These are phyloP conservation scores for Epinotia demarniana DNA, from an alignment of 2,888 invertebrate genomes.

Conservation along the genomic window DNA sequence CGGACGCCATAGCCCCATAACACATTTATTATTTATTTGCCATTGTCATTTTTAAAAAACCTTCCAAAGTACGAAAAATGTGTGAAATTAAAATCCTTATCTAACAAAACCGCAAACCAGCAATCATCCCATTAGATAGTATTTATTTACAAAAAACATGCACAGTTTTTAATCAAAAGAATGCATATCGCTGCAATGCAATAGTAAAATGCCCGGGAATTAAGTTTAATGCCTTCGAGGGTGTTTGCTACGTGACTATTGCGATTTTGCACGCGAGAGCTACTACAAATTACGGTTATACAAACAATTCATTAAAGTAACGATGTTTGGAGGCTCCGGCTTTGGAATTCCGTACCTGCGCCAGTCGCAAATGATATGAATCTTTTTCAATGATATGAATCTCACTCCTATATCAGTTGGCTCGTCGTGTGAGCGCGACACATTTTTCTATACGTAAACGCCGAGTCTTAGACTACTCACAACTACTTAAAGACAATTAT, in stretches of 20 bases:
- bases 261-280: constrained; percentile 43
- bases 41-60: too few relatives aligned
- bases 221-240: constrained; percentile 29
- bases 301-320: constrained; percentile 37
- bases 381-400: too few relatives aligned
- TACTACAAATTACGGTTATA: constrained; percentile 27
- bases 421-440: too few relatives aligned
- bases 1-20: too few relatives aligned
- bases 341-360: background rate
- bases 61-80: background rate
- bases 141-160: constrained; percentile 20
- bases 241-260: constrained; percentile 45
- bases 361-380: too few relatives aligned
- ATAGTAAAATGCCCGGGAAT: constrained; percentile 40
- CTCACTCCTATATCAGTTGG: too few relatives aligned
- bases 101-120: background rate
- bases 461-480: too few relatives aligned
- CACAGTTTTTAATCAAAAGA: constrained; percentile 24
- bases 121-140: background rate
- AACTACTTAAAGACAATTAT: too few relatives aligned
- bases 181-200: constrained; percentile 40
- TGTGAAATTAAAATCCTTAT: background rate
- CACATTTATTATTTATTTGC: too few relatives aligned
- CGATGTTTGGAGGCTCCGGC: constrained; percentile 13
- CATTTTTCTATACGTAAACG: too few relatives aligned